phyloP scores from a whole-genome alignment of 2,113 vertebrate species.

The Myrmophylax atrothorax region DNA sequence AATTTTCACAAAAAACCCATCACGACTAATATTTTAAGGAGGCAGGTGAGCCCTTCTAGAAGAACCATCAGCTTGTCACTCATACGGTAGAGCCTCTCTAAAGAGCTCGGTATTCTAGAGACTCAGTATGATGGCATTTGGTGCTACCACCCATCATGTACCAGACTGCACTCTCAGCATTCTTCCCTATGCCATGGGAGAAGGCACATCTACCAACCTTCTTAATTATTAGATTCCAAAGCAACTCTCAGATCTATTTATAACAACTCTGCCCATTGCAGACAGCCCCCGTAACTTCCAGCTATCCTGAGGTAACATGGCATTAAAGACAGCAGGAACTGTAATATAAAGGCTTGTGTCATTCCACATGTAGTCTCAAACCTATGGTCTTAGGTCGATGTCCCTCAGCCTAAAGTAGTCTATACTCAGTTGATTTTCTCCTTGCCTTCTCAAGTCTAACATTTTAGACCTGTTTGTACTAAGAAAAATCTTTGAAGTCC shows the following conservation, averaged over 20 bases:
- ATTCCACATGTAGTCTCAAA: not conserved
- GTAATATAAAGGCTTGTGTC: not conserved
- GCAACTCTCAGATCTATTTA: not conserved
- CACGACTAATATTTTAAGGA: not conserved
- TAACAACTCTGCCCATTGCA: not conserved
- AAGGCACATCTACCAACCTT: not conserved
- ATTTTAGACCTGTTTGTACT: not conserved
- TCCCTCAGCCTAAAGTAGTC: not conserved
- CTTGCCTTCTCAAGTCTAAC: not conserved
- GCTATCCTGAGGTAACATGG: not conserved
- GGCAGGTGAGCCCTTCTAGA: not conserved
- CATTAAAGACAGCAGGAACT: not conserved
- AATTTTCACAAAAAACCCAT: not conserved
- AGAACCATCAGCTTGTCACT: not conserved
- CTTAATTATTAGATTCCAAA: not conserved
- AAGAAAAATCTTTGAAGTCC: not conserved
- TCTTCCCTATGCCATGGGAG: not conserved
- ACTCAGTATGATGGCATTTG: no score
- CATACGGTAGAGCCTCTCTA: not conserved
- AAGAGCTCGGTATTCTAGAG: not conserved
- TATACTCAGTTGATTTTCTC: not conserved
- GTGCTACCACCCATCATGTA: fast-evolving
- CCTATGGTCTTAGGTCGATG: not conserved
- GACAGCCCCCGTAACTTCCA: not conserved
- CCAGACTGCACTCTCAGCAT: not conserved